Percentiles rank a stretch among this genome's conserved stretches.
phyloP scores from a whole-genome alignment of 2,113 vertebrate species.

The Falcunculus frontatus region DNA sequence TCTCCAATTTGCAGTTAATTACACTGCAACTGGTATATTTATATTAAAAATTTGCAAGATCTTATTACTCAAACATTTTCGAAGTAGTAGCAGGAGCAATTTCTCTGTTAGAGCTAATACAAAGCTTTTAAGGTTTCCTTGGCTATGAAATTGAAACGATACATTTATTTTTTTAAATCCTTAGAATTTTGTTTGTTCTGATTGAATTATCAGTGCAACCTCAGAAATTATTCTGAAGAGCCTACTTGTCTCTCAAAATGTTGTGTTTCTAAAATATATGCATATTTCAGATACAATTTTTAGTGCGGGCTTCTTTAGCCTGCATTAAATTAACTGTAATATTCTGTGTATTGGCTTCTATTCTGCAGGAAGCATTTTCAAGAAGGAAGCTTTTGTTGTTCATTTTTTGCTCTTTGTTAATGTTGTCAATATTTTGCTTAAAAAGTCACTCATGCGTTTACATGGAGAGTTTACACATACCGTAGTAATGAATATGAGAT shows the following conservation, averaged over 20 bases:
- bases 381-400: neutral
- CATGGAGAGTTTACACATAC: neutral
- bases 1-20: conserved; percentile 26
- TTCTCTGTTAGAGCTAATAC: neutral
- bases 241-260: neutral
- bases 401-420: neutral
- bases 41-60: conserved; percentile 1
- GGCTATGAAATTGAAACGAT: neutral
- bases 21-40: neutral
- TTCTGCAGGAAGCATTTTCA: neutral
- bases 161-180: neutral
- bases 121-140: neutral
- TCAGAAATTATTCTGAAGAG: neutral
- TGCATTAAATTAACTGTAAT: neutral
- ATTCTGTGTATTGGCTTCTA: neutral
- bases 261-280: neutral
- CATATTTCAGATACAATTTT: neutral
- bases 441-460: neutral
- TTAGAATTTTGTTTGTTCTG: neutral
- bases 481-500: neutral
- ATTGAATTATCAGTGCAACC: neutral
- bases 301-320: neutral
- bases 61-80: neutral
- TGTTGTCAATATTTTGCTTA: neutral
- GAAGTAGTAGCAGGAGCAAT: neutral